Evolutionary conservation across 2,888 invertebrate genomes (phyloP).

Genomic region (Bhutanitis thaidina): DNA sequence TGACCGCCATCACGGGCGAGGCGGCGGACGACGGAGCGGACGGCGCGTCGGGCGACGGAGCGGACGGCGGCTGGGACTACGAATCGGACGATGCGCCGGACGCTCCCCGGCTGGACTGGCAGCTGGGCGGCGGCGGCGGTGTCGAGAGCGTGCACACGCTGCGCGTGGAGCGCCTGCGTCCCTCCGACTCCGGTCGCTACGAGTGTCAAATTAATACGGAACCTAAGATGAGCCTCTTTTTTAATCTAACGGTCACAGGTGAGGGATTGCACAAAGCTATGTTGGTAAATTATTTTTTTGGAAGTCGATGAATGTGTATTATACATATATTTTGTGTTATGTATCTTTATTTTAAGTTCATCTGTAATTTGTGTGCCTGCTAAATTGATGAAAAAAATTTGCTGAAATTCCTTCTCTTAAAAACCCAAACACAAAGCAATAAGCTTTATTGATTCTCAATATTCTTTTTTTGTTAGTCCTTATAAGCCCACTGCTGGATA

Average conservation of each 20-base stretch:
- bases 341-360: no score
- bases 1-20: conserved; percentile 80
- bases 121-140: conserved; percentile 67
- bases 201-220: conserved; percentile 89
- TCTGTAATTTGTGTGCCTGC: no score
- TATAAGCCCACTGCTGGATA: no score
- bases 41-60: conserved; percentile 60
- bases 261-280: not conserved
- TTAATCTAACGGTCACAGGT: conserved; percentile 73
- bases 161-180: conserved; percentile 79
- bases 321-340: no score
- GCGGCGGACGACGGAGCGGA: conserved; percentile 31
- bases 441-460: no score
- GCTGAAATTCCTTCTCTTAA: no score
- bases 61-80: conserved; percentile 41
- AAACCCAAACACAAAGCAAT: no score
- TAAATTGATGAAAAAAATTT: no score
- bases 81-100: conserved; percentile 43
- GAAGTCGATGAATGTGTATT: no score
- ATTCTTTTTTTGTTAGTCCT: no score
- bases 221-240: conserved; percentile 85
- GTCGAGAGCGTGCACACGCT: conserved; percentile 80
- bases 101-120: conserved; percentile 70
- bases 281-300: no score
- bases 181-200: conserved; percentile 83